Percentiles rank a stretch among this genome's conserved stretches.
Evolutionary conservation across 1,140 invertebrate species (phyloP).

Genomic region (Melipona quadrifasciata): DNA sequence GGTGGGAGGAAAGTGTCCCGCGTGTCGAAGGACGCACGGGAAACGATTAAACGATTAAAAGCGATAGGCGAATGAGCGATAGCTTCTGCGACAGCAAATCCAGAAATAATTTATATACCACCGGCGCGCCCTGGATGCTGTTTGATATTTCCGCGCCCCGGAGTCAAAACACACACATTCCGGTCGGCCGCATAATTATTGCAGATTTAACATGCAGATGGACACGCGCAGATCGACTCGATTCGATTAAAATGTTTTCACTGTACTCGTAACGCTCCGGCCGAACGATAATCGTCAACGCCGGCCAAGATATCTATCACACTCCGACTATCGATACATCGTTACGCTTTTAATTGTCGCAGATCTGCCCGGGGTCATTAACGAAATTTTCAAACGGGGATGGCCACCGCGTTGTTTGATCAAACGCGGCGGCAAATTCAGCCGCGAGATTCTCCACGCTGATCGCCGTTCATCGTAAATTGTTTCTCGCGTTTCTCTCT

Average conservation of each 20-base stretch:
- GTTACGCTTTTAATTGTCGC: background rate
- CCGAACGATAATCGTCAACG: slow-evolving; percentile 33
- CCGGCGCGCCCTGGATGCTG: background rate
- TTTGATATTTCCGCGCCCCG: background rate
- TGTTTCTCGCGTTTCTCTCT: background rate
- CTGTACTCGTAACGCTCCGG: background rate
- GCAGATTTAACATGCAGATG: slow-evolving; percentile 19
- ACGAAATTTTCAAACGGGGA: background rate
- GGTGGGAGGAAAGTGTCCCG: background rate
- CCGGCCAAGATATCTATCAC: slow-evolving; percentile 1
- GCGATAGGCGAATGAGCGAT: background rate
- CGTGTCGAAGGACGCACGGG: background rate
- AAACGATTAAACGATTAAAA: background rate
- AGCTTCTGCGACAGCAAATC: background rate
- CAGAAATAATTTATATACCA: background rate
- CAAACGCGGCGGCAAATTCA: no score
- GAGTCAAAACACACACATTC: background rate
- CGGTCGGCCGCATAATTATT: slow-evolving; percentile 5
- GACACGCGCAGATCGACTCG: background rate
- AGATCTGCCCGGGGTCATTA: background rate
- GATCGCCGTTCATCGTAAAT: background rate
- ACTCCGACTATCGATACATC: slow-evolving; percentile 21
- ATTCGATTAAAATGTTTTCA: slow-evolving; percentile 47
- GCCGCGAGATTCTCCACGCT: no score
- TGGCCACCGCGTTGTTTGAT: no score